phyloP scores from a whole-genome alignment of 2,113 vertebrate genomes.

The Solenodon paradoxus region DNA sequence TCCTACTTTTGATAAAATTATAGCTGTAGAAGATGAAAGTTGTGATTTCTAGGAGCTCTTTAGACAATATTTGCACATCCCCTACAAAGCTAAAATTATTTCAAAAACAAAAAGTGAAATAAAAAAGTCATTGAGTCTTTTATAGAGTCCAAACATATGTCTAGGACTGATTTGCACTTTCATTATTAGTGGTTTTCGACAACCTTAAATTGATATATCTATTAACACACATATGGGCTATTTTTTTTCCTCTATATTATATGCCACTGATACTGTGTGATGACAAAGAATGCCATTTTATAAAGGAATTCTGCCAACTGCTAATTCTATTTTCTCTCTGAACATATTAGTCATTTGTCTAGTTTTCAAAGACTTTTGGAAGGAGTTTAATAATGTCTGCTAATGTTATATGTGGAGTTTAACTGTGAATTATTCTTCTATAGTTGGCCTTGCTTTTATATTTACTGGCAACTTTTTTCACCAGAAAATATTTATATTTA shows the following conservation, averaged over 20 bases:
- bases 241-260: neutral
- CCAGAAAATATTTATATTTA: neutral
- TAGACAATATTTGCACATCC: neutral
- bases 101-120: slow-evolving; percentile 11
- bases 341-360: neutral
- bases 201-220: neutral
- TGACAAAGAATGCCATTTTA: neutral
- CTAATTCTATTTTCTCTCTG: neutral
- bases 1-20: neutral
- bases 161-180: neutral
- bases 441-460: neutral
- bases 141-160: neutral
- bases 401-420: neutral
- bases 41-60: neutral
- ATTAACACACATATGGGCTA: neutral
- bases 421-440: neutral
- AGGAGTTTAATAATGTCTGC: neutral
- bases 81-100: neutral
- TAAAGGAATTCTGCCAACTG: neutral
- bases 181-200: neutral
- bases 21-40: neutral
- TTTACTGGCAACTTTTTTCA: neutral
- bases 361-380: neutral
- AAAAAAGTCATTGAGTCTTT: neutral
- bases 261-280: neutral